Base-by-base conservation (phyloP, 2,888 invertebrate genomes). In the Apamea anceps region DNA sequence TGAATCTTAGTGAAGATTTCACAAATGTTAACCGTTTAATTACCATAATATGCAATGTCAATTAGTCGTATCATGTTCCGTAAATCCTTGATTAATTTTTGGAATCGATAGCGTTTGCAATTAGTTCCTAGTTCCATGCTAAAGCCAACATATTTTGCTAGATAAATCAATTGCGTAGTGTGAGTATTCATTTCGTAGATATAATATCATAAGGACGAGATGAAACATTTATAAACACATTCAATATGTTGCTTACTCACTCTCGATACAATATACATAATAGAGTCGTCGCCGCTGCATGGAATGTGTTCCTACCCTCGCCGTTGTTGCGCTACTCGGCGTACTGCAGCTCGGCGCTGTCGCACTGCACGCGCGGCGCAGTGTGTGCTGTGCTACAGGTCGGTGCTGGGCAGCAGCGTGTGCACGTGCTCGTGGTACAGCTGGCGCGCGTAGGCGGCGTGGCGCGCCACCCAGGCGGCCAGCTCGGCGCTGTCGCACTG, bases 381-480 rank as follows among this genome's bases (percentile, higher is more conserved):
- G 68, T 3, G 68, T 13, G 67, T 12, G 42, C 10, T 6, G 42
- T 0, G 68, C 71, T 71, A 71, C 51, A 71, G 71, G 13, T 70
- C 68, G 68, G 28, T 4, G 68, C 48, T 18, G 51, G 51, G 51
- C 51, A 18, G 51, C 51, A 57, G 57, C 21, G 57, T 25, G 57
- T 51, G 51, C 51, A 66, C 51, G 51, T 51, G 51, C 51, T 51
- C 99, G 93, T 98, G 98, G 95, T 98, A 98, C 93, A 99, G 98
- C 91, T 98, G 98, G 94, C 98, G 98, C 78, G 99, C 99, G 95
- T 98, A 98, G 92, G 98, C 99, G 85, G 99, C 98, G 97, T 99
- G 98, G 88, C 98, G 98, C 48, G 98, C 98, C 86, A 98, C 98
- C 96, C 98, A 25, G 5, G 65, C 25, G 51, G 98, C 98, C 86